Evolutionary conservation across 1,140 invertebrate genomes (phyloP), one percentile per base, ranked within the genome.

Genomic region (Drosophila tani): DNA sequence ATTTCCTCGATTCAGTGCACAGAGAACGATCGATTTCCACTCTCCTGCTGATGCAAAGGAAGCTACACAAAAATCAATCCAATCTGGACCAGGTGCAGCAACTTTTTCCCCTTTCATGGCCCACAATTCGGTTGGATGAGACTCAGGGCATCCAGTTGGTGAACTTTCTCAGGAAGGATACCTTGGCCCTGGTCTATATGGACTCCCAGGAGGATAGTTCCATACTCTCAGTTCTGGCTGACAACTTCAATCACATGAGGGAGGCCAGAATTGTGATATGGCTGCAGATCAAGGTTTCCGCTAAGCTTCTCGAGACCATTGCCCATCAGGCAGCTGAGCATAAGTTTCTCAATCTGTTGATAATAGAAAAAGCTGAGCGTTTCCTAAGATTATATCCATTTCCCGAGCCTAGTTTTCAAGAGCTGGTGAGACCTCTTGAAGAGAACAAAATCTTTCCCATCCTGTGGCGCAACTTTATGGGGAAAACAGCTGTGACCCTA

Each of bases 181-280:
- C 51, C 0, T 9, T 87, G 12, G 77, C 74, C 0, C 5, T 87
- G 14, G 21, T 84, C n/a, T 81, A 62, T 12, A 19, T 70, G 11
- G 38, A 64, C 4, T 15, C 32, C 1, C 1, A 15, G 2, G 29
- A 29, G n/a, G 84, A 83, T 49, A 9, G n/a, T 6, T 9, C 21
- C 1, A 2, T 84, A 19, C 19, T 81, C 2, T 7, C 21, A 5
- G 49, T 47, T 12, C 24, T 87, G 55, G 68, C 84, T 2, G 21
- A 14, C 0, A 40, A 49, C 3, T 51, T 81, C 1, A 62, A 83
- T 45, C 46, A 75, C 2, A 73, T 87, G 46, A 56, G 77, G 5
- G 58, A 71, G n/a, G 50, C 32, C 0, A 49, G 83, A 12, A 75
- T 88, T 19, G 21, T 84, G 3, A 15, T 87, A 0, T 83, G 53